Conservation (phyloP, 2,888 invertebrate species). For the Campoletis raptor region DNA sequence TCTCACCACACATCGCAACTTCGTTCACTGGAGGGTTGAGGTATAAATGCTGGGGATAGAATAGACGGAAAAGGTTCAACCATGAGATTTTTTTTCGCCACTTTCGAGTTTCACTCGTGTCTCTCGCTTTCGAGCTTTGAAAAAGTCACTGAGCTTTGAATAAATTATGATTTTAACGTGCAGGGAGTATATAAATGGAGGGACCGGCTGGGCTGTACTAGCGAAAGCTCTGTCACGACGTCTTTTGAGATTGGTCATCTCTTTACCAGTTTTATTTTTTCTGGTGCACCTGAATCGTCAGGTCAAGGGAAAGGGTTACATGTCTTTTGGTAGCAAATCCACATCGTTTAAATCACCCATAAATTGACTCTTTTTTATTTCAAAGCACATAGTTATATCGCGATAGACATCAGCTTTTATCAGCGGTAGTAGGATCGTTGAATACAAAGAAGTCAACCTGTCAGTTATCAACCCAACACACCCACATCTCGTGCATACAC, state of each 20-base stretch:
- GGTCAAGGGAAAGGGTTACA: neutral
- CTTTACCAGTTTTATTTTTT: constrained; percentile 45
- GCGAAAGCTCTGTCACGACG: constrained; percentile 77
- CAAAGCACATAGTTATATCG: neutral
- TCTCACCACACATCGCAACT: constrained; percentile 34
- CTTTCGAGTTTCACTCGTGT: constrained; percentile 68
- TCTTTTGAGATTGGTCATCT: constrained; percentile 80
- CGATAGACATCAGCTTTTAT: constrained; percentile 1
- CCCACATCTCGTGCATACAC: constrained; percentile 11
- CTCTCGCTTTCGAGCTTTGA: constrained; percentile 72
- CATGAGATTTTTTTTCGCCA: constrained; percentile 43
- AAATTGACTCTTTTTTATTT: constrained; percentile 27
- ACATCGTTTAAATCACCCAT: neutral
- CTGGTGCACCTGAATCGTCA: neutral
- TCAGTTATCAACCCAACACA: constrained; percentile 9
- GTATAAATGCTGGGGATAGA: constrained; percentile 14
- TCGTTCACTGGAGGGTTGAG: constrained; percentile 37
- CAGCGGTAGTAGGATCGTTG: neutral
- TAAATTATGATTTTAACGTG: constrained; percentile 77
- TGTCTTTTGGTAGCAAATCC: neutral
- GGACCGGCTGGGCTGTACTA: constrained; percentile 23
- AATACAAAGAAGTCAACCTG: neutral
- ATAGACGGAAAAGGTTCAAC: constrained; percentile 57
- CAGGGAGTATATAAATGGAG: constrained; percentile 52
- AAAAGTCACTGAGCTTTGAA: constrained; percentile 79